These are phyloP conservation scores for Chaetodon auriga DNA, from an alignment of 2,113 vertebrate genomes.

Conservation along the genomic window DNA sequence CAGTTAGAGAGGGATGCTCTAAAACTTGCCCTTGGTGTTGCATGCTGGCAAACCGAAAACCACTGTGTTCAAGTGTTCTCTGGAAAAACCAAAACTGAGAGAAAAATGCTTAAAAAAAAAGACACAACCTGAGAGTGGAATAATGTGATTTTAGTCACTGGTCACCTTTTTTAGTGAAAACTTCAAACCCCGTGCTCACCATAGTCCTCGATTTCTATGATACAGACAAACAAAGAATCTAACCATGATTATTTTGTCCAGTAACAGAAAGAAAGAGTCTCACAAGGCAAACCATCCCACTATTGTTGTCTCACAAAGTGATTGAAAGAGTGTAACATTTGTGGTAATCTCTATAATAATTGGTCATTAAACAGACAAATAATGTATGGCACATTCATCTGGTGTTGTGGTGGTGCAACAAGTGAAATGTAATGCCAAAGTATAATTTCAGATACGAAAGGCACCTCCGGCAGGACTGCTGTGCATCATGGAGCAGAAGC, in stretches of 20 bases:
- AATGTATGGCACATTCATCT: background rate
- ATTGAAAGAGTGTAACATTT: background rate
- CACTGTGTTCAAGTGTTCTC: background rate
- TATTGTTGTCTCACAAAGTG: background rate
- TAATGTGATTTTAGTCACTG: too few relatives aligned
- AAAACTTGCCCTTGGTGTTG: background rate
- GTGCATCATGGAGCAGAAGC: background rate
- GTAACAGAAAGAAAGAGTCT: background rate
- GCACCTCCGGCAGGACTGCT: background rate
- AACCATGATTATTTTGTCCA: background rate
- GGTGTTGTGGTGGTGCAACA: background rate
- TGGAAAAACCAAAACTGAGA: background rate
- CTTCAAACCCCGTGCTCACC: background rate
- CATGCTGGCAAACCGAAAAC: background rate
- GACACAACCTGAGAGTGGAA: too few relatives aligned
- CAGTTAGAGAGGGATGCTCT: background rate
- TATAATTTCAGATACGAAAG: background rate
- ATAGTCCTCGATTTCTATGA: background rate
- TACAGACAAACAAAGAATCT: background rate
- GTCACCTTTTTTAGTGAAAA: too few relatives aligned
- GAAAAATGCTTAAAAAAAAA: too few relatives aligned
- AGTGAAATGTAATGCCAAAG: background rate
- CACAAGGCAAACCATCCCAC: background rate
- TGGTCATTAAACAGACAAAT: background rate
- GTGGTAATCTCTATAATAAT: background rate